These are phyloP conservation scores for Ciconia boyciana DNA, from an alignment of 2,113 vertebrate genomes.

Conservation along the genomic window DNA sequence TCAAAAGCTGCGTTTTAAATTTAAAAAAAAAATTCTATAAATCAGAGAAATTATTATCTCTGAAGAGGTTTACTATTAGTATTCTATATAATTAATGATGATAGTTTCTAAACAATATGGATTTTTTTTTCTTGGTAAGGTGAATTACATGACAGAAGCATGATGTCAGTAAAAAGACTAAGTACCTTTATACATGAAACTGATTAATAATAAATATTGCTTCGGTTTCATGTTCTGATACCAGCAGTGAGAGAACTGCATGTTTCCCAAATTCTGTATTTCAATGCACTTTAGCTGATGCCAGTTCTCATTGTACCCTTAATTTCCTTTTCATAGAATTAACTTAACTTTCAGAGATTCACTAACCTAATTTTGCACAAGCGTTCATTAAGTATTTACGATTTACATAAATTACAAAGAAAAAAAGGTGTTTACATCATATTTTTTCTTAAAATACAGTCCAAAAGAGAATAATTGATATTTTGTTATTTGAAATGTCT, in stretches of 20 bases:
- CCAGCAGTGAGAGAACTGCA: not conserved
- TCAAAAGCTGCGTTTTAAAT: not conserved
- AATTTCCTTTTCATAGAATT: not conserved
- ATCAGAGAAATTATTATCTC: not conserved
- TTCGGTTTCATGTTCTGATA: not conserved
- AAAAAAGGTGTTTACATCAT: not conserved
- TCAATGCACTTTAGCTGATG: not conserved
- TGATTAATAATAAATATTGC: slow-evolving; percentile 5
- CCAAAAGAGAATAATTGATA: not conserved
- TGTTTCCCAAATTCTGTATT: not conserved
- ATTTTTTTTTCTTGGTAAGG: not conserved
- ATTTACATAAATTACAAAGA: not conserved
- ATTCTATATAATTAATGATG: not conserved
- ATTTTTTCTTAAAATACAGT: not conserved
- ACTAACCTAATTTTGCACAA: not conserved
- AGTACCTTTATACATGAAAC: not conserved
- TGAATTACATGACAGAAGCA: not conserved
- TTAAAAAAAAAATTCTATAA: not conserved
- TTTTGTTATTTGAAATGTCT: not conserved
- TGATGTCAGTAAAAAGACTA: not conserved
- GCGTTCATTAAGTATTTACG: not conserved
- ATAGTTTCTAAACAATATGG: not conserved
- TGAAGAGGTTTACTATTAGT: not conserved
- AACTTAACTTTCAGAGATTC: not conserved
- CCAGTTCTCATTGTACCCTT: not conserved